Percentiles rank a stretch among this genome's conserved stretches.
Conservation (phyloP, 2,113 vertebrate genomes). For the Mustelus asterias region DNA sequence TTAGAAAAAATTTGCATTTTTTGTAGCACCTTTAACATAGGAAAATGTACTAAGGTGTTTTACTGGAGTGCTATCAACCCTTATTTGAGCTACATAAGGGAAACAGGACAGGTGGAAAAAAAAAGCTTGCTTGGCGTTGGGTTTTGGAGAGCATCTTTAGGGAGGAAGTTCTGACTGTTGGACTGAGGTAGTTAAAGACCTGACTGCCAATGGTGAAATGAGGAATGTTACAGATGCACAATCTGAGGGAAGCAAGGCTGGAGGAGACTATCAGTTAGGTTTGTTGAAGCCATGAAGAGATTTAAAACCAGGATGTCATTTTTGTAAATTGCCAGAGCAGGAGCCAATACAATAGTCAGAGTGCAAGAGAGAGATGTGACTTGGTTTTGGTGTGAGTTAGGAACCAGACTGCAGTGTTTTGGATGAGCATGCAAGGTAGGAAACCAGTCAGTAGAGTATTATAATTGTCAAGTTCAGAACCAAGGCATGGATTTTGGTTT, state of each 20-base stretch:
- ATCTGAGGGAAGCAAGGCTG: too few relatives aligned
- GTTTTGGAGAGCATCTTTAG: too few relatives aligned
- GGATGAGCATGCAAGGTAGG: neutral
- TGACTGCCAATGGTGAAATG: too few relatives aligned
- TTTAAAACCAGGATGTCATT: neutral
- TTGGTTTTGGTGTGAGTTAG: neutral
- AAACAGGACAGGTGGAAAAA: too few relatives aligned
- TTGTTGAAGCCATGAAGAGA: neutral
- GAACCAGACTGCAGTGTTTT: neutral
- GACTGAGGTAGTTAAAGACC: too few relatives aligned
- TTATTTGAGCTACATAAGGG: too few relatives aligned
- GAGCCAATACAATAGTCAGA: too few relatives aligned
- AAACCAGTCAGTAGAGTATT: neutral
- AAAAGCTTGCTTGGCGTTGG: too few relatives aligned
- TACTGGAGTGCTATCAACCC: too few relatives aligned
- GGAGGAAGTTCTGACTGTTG: too few relatives aligned
- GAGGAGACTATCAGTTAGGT: too few relatives aligned
- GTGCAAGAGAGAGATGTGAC: neutral
- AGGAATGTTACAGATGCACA: too few relatives aligned
- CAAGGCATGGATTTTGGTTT: neutral
- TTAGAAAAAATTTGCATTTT: neutral
- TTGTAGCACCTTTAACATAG: neutral
- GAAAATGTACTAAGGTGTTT: neutral
- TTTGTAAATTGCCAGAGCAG: neutral
- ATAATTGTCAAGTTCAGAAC: neutral